Percentiles rank a stretch among this genome's conserved stretches.
Evolutionary conservation across 2,797 vertebrate genomes (phyloP).

Genomic region (Sarcophilus harrisii): DNA sequence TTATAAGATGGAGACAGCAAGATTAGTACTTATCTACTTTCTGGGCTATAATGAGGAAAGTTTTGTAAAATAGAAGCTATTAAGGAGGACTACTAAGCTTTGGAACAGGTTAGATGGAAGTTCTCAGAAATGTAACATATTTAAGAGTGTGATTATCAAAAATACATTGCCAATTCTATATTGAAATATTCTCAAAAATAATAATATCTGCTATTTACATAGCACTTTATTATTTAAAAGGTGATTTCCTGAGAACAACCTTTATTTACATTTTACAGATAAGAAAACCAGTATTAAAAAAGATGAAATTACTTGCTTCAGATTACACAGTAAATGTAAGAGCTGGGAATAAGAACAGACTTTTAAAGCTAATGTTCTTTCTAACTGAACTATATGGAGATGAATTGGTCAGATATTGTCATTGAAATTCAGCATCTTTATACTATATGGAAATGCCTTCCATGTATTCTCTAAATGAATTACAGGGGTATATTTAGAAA

Average conservation of each 20-base stretch:
- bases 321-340: background rate
- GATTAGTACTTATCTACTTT: background rate
- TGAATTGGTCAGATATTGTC: background rate
- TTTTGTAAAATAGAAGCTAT: background rate
- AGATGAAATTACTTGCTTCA: background rate
- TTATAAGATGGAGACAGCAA: background rate
- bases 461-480: background rate
- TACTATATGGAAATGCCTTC: background rate
- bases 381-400: background rate
- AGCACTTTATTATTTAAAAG: background rate
- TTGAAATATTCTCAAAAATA: background rate
- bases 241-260: background rate
- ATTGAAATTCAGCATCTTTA: background rate
- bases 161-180: background rate
- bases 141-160: background rate
- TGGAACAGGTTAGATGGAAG: background rate
- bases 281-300: background rate
- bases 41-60: background rate
- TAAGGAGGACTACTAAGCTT: background rate
- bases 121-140: background rate
- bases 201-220: background rate
- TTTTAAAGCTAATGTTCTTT: background rate
- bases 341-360: background rate
- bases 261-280: background rate
- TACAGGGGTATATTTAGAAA: background rate